A percentile compares a stretch with the other conserved stretches of the same genome.
These are phyloP conservation scores for Aquatica leii DNA, from an alignment of 2,888 invertebrate species.

Conservation along the genomic window DNA sequence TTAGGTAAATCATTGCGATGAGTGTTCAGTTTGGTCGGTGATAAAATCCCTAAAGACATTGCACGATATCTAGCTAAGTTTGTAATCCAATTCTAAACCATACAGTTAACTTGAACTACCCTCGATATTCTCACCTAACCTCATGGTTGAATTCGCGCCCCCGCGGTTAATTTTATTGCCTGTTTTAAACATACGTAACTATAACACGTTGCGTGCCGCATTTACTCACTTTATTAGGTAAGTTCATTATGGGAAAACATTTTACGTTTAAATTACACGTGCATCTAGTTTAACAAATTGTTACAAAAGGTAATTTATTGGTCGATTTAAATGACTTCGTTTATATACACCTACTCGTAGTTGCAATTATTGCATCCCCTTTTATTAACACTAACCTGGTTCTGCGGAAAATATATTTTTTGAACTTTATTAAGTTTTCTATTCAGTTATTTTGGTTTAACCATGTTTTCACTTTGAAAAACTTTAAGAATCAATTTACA, in stretches of 20 bases:
- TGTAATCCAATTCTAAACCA: constrained; percentile 45
- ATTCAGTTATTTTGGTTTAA: no score
- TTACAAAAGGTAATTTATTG: constrained; percentile 31
- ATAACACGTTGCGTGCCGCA: constrained; percentile 41
- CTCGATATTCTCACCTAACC: constrained; percentile 35
- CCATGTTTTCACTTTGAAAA: no score
- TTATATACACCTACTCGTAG: neutral
- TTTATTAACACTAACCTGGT: neutral
- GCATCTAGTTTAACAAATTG: constrained; percentile 36
- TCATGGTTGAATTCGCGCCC: constrained; percentile 47
- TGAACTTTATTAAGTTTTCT: no score
- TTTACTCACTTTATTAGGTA: constrained; percentile 44
- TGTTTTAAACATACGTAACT: constrained; percentile 46
- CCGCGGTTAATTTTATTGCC: constrained; percentile 55
- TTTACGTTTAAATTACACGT: constrained; percentile 40
- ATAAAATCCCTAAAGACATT: constrained; percentile 44
- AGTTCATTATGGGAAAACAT: constrained; percentile 43
- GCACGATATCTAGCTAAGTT: constrained; percentile 43
- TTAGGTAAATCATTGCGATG: constrained; percentile 45
- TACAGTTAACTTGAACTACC: constrained; percentile 44
- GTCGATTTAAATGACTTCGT: constrained; percentile 22
- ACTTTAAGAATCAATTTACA: no score
- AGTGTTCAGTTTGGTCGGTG: constrained; percentile 47
- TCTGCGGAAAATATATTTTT: no score
- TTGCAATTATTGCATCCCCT: neutral